phyloP scores from a whole-genome alignment of 2,888 invertebrate genomes.

The Blastobasis lacticolella region DNA sequence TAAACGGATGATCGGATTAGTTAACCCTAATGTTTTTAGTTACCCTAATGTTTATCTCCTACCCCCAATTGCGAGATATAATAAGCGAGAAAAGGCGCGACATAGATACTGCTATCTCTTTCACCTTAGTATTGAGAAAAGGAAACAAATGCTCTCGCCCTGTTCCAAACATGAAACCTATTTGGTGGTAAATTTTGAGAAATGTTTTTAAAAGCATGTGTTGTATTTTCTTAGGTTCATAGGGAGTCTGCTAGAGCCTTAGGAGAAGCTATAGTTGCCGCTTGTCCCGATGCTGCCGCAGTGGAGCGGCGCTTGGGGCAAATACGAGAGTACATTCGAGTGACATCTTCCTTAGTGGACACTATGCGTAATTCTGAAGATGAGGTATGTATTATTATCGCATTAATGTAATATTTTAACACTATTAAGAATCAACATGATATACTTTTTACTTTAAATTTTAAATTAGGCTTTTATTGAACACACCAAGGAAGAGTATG shows the following conservation, averaged over 20 bases:
- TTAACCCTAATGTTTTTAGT: too few species aligned
- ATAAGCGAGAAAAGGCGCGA: too few species aligned
- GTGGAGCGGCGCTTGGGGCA: slow-evolving; percentile 81
- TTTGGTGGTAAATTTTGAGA: too few species aligned
- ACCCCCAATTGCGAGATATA: too few species aligned
- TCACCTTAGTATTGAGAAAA: too few species aligned
- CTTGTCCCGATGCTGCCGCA: slow-evolving; percentile 77
- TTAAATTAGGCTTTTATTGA: slow-evolving; percentile 66
- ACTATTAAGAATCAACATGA: background rate
- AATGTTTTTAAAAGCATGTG: background rate
- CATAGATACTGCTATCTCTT: too few species aligned
- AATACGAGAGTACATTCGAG: slow-evolving; percentile 82
- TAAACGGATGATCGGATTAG: too few species aligned
- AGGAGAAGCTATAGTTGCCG: slow-evolving; percentile 64
- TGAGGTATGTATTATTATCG: slow-evolving; percentile 62
- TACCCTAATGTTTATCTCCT: too few species aligned
- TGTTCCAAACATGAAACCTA: too few species aligned
- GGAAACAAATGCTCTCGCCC: too few species aligned
- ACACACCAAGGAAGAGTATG: slow-evolving; percentile 70
- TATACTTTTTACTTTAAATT: slow-evolving; percentile 5
- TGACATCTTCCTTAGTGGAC: slow-evolving; percentile 80
- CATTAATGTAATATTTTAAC: background rate
- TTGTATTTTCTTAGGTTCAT: slow-evolving; percentile 33
- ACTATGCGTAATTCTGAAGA: slow-evolving; percentile 80
- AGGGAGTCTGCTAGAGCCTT: slow-evolving; percentile 59